Conservation (phyloP, 2,797 vertebrate genomes). For the Aselliscus stoliczkanus region DNA sequence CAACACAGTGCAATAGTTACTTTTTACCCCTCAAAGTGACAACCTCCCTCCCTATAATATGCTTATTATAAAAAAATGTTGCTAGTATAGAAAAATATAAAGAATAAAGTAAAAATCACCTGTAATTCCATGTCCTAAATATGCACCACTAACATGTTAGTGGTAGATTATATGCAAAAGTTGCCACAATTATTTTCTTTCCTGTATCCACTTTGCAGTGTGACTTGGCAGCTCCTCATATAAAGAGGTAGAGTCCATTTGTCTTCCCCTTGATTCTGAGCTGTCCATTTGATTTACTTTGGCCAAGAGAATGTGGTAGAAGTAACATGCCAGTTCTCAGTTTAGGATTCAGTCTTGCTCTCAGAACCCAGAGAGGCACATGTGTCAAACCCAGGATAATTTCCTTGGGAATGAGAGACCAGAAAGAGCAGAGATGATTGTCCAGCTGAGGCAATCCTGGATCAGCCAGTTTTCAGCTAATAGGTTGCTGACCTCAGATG, state of each 20-base stretch:
- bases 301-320: neutral
- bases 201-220: neutral
- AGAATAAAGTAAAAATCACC: neutral
- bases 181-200: neutral
- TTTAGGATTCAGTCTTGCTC: neutral
- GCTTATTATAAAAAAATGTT: neutral
- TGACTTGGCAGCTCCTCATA: neutral
- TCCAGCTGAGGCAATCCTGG: neutral
- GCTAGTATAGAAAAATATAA: neutral
- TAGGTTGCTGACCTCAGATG: neutral
- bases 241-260: neutral
- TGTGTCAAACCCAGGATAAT: neutral
- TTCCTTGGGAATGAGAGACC: neutral
- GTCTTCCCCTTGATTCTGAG: neutral
- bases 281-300: neutral
- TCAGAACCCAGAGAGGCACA: neutral
- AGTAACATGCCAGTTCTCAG: neutral
- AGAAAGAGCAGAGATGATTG: neutral
- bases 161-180: neutral
- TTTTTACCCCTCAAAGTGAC: no score
- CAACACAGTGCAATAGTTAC: no score
- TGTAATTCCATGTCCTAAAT: neutral
- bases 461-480: neutral
- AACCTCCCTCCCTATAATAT: no score
- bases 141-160: neutral